These are phyloP conservation scores for Endotricha flammealis DNA, from an alignment of 2,888 invertebrate species.

Conservation along the genomic window DNA sequence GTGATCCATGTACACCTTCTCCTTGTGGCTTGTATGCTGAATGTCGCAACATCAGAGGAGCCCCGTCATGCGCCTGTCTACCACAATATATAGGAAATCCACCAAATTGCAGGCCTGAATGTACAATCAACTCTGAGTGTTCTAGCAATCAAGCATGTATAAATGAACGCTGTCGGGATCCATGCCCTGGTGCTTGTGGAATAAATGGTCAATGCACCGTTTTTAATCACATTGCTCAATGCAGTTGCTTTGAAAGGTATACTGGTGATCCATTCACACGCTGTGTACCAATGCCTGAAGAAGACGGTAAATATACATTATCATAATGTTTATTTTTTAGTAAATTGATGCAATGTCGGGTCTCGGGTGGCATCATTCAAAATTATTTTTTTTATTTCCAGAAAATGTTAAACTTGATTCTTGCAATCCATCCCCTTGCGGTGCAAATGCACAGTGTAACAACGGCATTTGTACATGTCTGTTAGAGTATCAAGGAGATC, in stretches of 20 bases:
- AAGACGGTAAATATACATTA: slow-evolving; percentile 46
- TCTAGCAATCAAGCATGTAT: slow-evolving; percentile 81
- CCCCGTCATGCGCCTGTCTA: slow-evolving; percentile 80
- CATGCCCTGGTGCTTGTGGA: slow-evolving; percentile 83
- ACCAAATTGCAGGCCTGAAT: slow-evolving; percentile 83
- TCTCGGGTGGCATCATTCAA: not conserved
- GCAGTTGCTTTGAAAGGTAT: slow-evolving; percentile 75
- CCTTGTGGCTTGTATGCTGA: slow-evolving; percentile 82
- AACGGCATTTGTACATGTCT: slow-evolving; percentile 85
- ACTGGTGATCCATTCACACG: slow-evolving; percentile 80
- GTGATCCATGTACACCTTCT: slow-evolving; percentile 82
- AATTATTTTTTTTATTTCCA: slow-evolving; percentile 20
- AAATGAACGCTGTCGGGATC: slow-evolving; percentile 81
- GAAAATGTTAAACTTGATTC: slow-evolving; percentile 65
- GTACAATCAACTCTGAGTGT: slow-evolving; percentile 84
- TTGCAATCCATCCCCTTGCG: slow-evolving; percentile 82
- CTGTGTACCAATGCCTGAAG: slow-evolving; percentile 48
- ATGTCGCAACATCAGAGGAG: slow-evolving; percentile 76
- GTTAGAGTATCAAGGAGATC: slow-evolving; percentile 86
- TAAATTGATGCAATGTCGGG: not conserved
- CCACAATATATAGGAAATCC: slow-evolving; percentile 80
- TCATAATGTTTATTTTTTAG: not conserved
- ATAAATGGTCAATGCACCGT: slow-evolving; percentile 76
- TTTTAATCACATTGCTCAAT: slow-evolving; percentile 81
- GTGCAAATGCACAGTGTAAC: slow-evolving; percentile 84